Evolutionary conservation across 1,140 invertebrate genomes (phyloP).

Genomic region (Elysia chlorotica): DNA sequence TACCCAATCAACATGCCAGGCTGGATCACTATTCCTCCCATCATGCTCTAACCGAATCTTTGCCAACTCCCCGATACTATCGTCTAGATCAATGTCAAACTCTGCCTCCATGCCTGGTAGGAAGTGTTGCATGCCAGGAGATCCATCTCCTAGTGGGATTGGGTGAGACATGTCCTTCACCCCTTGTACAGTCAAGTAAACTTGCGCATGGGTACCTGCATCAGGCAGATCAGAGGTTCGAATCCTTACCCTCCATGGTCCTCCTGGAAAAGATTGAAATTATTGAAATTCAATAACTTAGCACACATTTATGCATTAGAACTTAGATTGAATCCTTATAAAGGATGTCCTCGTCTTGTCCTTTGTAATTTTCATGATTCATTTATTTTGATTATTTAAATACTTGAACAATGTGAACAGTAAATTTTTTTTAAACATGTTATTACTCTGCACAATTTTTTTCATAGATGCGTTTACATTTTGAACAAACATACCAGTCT

Average conservation of each 20-base stretch:
- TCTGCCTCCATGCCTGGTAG: conserved; percentile 34
- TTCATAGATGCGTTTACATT: too few species aligned
- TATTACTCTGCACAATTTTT: too few species aligned
- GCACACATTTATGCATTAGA: too few species aligned
- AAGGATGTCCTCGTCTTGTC: too few species aligned
- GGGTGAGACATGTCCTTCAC: conserved; percentile 39
- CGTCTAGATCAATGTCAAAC: conserved; percentile 38
- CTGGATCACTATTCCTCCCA: conserved; percentile 28
- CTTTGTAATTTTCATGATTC: too few species aligned
- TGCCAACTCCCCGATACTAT: conserved; percentile 43
- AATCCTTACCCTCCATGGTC: conserved; percentile 38
- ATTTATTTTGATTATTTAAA: too few species aligned
- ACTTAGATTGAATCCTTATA: too few species aligned
- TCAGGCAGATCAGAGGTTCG: conserved; percentile 40
- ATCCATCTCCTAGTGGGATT: conserved; percentile 32
- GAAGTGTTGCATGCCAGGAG: conserved; percentile 24
- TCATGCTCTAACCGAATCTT: conserved; percentile 51
- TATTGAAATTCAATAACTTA: too few species aligned
- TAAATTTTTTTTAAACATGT: too few species aligned
- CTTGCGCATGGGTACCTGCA: conserved; percentile 46
- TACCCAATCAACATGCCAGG: conserved; percentile 48
- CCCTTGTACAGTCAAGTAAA: conserved; percentile 48
- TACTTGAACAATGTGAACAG: too few species aligned
- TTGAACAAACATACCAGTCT: not conserved
- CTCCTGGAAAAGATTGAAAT: conserved; percentile 28